These are phyloP conservation scores for Enhydra lutris DNA, from an alignment of 2,113 vertebrate genomes.

Conservation along the genomic window DNA sequence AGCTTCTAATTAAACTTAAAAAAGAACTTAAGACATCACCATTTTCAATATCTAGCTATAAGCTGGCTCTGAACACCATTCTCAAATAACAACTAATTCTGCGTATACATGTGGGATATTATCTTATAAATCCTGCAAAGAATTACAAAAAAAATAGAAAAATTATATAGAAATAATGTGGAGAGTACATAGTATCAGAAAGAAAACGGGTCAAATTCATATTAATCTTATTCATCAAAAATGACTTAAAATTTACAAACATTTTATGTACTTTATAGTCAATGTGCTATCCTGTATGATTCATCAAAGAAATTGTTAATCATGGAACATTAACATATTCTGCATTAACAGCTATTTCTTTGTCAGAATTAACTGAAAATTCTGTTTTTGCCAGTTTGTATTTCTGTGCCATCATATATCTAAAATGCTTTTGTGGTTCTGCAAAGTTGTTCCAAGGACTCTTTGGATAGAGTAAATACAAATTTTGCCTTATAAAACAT, in stretches of 20 bases:
- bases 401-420: not conserved
- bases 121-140: not conserved
- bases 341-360: not conserved
- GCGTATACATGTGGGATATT: not conserved
- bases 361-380: not conserved
- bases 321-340: not conserved
- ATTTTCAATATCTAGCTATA: not conserved
- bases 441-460: not conserved
- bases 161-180: not conserved
- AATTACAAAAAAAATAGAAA: not conserved
- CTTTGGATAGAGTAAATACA: not conserved
- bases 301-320: not conserved
- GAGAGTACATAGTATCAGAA: not conserved
- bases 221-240: not conserved
- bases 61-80: not conserved
- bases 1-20: conserved; percentile 2
- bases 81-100: not conserved
- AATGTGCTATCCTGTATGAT: not conserved
- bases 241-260: not conserved
- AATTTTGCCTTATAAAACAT: not conserved
- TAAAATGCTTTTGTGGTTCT: not conserved
- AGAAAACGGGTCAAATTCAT: not conserved
- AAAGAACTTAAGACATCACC: not conserved
- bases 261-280: not conserved
- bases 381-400: not conserved